Evolutionary conservation across 2,113 vertebrate genomes (phyloP).

Genomic region (Tychaedon coryphoeus): DNA sequence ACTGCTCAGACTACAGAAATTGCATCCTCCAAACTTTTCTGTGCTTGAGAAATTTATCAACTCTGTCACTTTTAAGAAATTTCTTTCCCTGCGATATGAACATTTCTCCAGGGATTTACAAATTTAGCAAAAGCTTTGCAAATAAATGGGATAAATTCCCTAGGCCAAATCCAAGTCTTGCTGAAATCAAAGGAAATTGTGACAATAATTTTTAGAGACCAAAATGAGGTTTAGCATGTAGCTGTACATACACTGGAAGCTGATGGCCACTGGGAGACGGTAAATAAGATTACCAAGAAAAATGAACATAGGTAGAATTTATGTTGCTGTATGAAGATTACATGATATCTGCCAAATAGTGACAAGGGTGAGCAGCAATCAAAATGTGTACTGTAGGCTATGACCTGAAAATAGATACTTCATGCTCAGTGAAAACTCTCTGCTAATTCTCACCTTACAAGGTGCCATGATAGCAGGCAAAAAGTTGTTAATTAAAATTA

Average conservation of each 20-base stretch:
- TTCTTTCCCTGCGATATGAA: background rate
- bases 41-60: conserved; percentile 29
- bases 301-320: background rate
- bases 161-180: background rate
- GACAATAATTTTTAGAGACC: background rate
- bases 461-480: background rate
- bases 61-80: conserved; percentile 27
- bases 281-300: background rate
- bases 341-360: background rate
- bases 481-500: background rate
- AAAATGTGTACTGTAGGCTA: background rate
- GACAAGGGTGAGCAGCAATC: background rate
- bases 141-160: conserved; percentile 49
- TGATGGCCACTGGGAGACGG: background rate
- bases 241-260: background rate
- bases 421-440: background rate
- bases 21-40: background rate
- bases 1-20: background rate
- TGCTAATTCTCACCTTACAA: background rate
- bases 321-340: background rate
- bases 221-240: background rate
- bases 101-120: conserved; percentile 23
- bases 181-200: conserved; percentile 6
- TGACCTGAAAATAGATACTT: background rate
- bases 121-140: conserved; percentile 23